Evolutionary conservation across 2,113 vertebrate species (phyloP).

Genomic region (Tragelaphus imberbis): DNA sequence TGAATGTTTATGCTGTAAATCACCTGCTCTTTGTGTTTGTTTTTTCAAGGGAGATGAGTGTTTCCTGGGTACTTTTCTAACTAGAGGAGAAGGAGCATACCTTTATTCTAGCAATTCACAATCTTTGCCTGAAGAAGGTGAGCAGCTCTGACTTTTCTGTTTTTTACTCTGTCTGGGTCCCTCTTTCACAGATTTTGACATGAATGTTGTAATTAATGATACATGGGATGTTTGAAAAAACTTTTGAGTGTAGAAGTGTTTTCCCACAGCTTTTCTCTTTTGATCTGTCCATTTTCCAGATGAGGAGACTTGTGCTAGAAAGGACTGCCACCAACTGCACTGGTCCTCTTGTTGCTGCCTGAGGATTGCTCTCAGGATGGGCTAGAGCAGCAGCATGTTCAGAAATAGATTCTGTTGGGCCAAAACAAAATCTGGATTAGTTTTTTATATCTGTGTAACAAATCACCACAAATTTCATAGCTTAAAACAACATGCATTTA

Average conservation of each 20-base stretch:
- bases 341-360: not conserved
- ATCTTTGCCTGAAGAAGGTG: slow-evolving; percentile 90
- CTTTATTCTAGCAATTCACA: slow-evolving; percentile 84
- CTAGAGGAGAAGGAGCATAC: slow-evolving; percentile 85
- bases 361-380: not conserved
- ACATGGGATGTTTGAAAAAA: slow-evolving; percentile 23
- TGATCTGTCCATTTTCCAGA: not conserved
- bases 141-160: slow-evolving; percentile 30
- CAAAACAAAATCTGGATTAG: not conserved
- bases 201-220: slow-evolving; percentile 1
- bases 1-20: slow-evolving; percentile 2
- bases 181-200: not conserved
- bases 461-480: not conserved
- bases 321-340: not conserved
- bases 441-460: slow-evolving; percentile 24
- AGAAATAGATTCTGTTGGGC: not conserved
- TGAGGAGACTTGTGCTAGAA: not conserved
- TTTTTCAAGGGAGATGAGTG: slow-evolving; percentile 80
- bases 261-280: not conserved
- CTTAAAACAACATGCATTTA: slow-evolving; percentile 8
- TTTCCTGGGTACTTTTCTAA: slow-evolving; percentile 87
- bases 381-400: not conserved
- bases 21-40: slow-evolving; percentile 4
- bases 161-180: not conserved
- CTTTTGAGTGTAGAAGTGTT: not conserved